These are phyloP conservation scores for Strigops habroptila DNA, from an alignment of 2,113 vertebrate species.

Conservation along the genomic window DNA sequence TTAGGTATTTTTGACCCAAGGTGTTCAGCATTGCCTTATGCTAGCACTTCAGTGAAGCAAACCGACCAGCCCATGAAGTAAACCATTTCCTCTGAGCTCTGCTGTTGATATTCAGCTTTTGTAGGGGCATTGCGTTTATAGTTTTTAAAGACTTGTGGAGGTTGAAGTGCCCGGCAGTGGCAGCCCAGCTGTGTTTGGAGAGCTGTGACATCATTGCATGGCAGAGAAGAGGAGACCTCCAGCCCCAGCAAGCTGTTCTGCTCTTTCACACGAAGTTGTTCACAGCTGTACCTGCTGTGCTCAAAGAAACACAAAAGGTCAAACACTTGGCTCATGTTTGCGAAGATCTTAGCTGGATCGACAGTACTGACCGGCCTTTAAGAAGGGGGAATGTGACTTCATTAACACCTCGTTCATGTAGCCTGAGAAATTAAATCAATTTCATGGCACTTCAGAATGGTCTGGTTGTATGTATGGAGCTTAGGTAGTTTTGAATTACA, in stretches of 20 bases:
- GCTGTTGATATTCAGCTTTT: background rate
- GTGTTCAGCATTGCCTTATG: background rate
- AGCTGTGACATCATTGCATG: background rate
- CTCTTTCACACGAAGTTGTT: background rate
- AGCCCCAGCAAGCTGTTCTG: background rate
- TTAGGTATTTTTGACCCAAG: background rate
- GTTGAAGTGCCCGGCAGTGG: background rate
- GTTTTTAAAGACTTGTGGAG: background rate
- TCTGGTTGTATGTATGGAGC: background rate
- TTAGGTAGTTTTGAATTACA: background rate
- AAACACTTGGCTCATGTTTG: background rate
- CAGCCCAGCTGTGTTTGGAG: background rate
- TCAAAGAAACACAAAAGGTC: background rate
- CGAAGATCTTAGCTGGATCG: background rate
- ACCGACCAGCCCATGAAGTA: background rate
- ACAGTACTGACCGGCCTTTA: background rate
- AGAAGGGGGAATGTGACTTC: background rate
- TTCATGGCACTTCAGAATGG: background rate
- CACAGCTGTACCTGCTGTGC: fast-evolving
- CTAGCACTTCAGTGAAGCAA: background rate
- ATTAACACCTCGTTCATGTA: background rate
- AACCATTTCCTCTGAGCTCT: background rate
- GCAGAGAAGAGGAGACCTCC: background rate
- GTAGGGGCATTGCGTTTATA: background rate
- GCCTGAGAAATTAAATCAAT: background rate